Percentiles rank a stretch among this genome's conserved stretches.
phyloP scores from a whole-genome alignment of 1,140 invertebrate species.

The Andricus grossulariae region DNA sequence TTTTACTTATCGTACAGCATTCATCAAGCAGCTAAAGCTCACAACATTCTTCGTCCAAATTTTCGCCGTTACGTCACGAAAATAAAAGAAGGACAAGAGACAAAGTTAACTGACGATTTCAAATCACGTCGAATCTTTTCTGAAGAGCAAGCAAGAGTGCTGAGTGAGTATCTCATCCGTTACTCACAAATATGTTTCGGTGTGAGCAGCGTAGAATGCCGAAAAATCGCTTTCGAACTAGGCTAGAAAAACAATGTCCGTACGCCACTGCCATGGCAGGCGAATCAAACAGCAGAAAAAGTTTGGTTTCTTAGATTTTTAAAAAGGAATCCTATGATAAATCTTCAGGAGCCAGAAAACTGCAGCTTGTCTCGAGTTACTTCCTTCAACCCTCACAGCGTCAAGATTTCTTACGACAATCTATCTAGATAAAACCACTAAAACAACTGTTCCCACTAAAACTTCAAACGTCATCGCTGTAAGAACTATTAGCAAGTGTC shows the following conservation, averaged over 20 bases:
- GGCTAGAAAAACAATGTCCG: conserved; percentile 28
- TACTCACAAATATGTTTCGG: neutral
- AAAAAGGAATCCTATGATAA: conserved; percentile 28
- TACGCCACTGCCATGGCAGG: conserved; percentile 36
- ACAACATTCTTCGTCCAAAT: no score
- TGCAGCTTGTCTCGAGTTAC: neutral
- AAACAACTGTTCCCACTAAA: neutral
- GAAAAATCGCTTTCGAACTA: conserved; percentile 39
- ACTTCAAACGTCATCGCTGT: neutral
- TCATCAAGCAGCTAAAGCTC: no score
- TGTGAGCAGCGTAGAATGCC: neutral
- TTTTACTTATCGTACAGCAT: no score
- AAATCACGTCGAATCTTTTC: no score
- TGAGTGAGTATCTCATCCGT: neutral
- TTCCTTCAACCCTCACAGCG: neutral
- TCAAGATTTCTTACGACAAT: conserved; percentile 16
- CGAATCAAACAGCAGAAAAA: no score
- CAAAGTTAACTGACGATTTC: no score
- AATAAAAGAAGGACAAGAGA: no score
- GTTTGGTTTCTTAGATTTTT: conserved; percentile 36
- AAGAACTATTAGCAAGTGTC: neutral
- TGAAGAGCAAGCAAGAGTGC: no score
- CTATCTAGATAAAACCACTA: conserved; percentile 26
- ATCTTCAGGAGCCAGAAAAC: neutral
- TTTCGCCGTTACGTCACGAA: no score